Conservation (phyloP, 1,140 invertebrate genomes). For the Bursaphelenchus mucronatus region DNA sequence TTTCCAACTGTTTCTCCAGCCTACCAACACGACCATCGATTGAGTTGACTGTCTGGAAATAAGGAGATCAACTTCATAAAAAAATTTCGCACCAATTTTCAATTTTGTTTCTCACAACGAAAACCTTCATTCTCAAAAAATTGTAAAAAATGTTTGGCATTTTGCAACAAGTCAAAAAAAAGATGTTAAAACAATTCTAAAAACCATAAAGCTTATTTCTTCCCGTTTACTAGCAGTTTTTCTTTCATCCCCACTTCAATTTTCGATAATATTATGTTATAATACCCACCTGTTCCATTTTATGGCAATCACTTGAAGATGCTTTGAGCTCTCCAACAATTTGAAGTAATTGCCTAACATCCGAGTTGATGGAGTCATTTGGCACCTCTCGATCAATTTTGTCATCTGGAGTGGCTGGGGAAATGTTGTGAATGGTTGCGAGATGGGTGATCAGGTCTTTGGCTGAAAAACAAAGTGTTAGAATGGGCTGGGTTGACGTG, state of each 20-base stretch:
- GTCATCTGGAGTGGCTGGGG: not conserved
- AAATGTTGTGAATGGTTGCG: slow-evolving; percentile 46
- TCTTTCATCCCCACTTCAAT: too few relatives aligned
- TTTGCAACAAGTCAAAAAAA: not conserved
- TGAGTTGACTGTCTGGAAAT: slow-evolving; percentile 38
- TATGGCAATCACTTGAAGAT: not conserved
- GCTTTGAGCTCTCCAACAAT: slow-evolving; percentile 11
- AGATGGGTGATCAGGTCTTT: slow-evolving; percentile 51
- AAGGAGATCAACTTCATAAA: not conserved
- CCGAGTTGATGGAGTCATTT: not conserved
- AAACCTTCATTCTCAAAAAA: too few relatives aligned
- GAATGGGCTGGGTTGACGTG: not conserved
- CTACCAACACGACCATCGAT: slow-evolving; percentile 48
- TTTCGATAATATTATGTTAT: too few relatives aligned
- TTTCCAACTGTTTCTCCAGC: slow-evolving; percentile 59
- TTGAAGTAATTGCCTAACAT: slow-evolving; percentile 29
- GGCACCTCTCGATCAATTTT: not conserved
- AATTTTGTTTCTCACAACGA: too few relatives aligned
- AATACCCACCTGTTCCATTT: slow-evolving; percentile 27
- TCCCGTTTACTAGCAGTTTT: not conserved
- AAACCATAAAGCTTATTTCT: not conserved
- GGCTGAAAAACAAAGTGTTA: slow-evolving; percentile 38
- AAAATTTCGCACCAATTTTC: not conserved
- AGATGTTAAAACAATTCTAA: not conserved
- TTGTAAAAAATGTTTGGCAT: too few relatives aligned